A percentile compares a stretch with the other conserved stretches of the same genome.
Evolutionary conservation across 2,113 vertebrate genomes (phyloP).

Genomic region (Actenoides lindsayi): DNA sequence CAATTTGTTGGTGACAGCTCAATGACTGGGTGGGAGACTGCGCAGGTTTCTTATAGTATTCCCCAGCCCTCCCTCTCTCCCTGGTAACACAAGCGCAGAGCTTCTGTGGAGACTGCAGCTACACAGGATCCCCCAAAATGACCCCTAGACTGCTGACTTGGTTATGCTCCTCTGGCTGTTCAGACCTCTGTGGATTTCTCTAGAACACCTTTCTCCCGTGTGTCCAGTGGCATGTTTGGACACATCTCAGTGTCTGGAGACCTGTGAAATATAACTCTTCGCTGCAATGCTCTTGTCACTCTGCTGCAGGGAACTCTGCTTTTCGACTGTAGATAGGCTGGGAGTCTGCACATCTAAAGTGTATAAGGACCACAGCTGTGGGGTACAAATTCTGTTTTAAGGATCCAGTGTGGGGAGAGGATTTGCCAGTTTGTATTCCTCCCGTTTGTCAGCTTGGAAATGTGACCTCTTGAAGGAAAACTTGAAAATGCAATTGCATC

Average conservation of each 20-base stretch:
- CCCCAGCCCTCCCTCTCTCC: neutral
- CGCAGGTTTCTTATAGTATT: neutral
- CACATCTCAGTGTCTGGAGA: no score
- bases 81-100: neutral
- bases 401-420: neutral
- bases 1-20: neutral
- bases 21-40: neutral
- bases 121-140: neutral
- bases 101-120: neutral
- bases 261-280: neutral
- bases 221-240: neutral
- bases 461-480: neutral
- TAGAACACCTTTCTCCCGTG: neutral
- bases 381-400: neutral
- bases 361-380: neutral
- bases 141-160: neutral
- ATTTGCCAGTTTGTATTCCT: neutral
- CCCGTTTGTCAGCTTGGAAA: neutral
- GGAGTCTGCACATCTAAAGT: neutral
- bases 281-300: neutral
- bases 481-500: neutral
- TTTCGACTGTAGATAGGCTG: neutral
- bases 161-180: neutral
- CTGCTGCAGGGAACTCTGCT: neutral
- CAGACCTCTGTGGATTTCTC: neutral